These are phyloP conservation scores for Xenotilapia flavipinnis DNA, from an alignment of 2,113 vertebrate genomes.

Conservation along the genomic window DNA sequence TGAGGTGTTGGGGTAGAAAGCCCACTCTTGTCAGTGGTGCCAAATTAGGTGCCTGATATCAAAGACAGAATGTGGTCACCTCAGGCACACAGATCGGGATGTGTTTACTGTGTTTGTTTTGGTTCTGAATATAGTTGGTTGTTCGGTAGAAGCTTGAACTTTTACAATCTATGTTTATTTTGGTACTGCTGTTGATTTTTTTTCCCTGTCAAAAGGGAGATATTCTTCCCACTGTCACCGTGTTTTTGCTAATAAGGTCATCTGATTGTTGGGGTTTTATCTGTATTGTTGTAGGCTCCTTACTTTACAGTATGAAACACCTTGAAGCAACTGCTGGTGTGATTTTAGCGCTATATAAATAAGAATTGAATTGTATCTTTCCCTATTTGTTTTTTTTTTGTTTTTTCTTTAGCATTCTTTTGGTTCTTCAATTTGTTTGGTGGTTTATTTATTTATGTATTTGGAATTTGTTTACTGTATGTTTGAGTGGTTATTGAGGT, in stretches of 20 bases:
- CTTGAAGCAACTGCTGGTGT: neutral
- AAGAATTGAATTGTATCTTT: neutral
- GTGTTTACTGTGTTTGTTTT: neutral
- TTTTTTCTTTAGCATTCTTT: neutral
- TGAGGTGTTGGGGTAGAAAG: neutral
- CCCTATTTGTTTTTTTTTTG: neutral
- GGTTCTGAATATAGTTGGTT: neutral
- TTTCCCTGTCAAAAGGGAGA: neutral
- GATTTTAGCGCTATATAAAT: neutral
- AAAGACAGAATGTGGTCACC: neutral
- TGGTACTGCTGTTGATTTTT: neutral
- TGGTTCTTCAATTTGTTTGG: neutral
- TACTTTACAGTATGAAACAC: neutral
- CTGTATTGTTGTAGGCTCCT: neutral
- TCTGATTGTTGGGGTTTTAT: neutral
- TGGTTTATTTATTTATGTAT: neutral
- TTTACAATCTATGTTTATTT: neutral
- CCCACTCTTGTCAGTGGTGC: neutral
- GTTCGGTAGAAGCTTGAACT: neutral
- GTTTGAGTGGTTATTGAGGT: neutral
- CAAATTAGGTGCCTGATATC: neutral
- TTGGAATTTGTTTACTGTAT: neutral
- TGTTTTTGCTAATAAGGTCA: neutral
- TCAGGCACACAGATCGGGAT: neutral
- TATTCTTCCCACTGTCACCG: neutral